Evolutionary conservation across 2,113 vertebrate species (phyloP), one percentile per base, ranked within the genome.

Genomic region (Myodes glareolus): DNA sequence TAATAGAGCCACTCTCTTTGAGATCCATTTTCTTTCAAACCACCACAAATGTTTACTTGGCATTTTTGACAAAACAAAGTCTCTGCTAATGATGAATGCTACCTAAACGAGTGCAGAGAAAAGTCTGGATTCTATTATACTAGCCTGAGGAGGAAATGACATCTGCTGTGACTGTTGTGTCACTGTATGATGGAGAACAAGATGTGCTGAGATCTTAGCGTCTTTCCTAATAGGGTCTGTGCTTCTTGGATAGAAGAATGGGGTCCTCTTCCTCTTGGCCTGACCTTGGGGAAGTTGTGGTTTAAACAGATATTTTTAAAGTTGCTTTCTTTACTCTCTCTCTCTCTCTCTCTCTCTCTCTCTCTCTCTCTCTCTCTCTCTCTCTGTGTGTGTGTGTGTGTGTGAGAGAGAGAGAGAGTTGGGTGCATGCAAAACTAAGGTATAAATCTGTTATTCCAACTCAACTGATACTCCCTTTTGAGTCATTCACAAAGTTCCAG

Each of bases 151-250:
- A 36, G 25, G 55, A 16, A 70, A 47, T 0, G 0, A 4, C 33
- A 52, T 17, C 4, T 1, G 11, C 33, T n/a, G 25, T 3, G 1
- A 14, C 36, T 33, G 19, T 13, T 52, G 14, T 63, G 7, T 21
- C n/a, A 52, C 52, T 25, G 5, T 25, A 58, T 27, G 16, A 0
- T 10, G 36, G 10, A 27, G 45, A 65, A 21, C 8, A 58, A 33
- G 31, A 4, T 7, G 19, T 3, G 16, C 5, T 52, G n/a, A 8
- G 2, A 39, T 73, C 25, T 11, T 17, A 70, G 0, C 27, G n/a
- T 29, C 67, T 88, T 17, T 23, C 33, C 67, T 8, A 13, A 39
- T 7, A 7, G 7, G 33, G 11, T n/a, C 33, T 84, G 52, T 14
- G 14, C 33, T 82, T 82, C 36, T 58, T n/a, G 11, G 33, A 25